Percentiles rank a stretch among this genome's conserved stretches.
Evolutionary conservation across 2,888 invertebrate species (phyloP).

Genomic region (Drosophila mayaguana): DNA sequence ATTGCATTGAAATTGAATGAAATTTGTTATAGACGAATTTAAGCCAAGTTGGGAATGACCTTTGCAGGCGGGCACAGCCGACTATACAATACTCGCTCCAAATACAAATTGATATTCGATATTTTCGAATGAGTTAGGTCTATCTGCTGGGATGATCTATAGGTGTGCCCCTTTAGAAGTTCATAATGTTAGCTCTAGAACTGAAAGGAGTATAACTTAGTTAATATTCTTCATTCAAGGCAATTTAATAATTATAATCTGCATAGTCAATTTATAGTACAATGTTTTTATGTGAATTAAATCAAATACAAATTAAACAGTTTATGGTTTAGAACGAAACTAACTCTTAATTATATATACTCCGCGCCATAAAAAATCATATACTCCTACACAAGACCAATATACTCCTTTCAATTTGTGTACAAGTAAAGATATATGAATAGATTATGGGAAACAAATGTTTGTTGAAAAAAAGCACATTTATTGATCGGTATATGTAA

Average conservation of each 20-base stretch:
- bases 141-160: too few relatives aligned
- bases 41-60: not conserved
- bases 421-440: not conserved
- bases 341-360: too few relatives aligned
- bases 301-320: not conserved
- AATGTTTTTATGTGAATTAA: too few relatives aligned
- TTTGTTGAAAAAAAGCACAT: not conserved
- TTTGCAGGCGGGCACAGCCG: not conserved
- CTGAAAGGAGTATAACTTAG: too few relatives aligned
- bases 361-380: too few relatives aligned
- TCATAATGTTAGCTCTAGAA: too few relatives aligned
- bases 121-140: not conserved
- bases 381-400: not conserved
- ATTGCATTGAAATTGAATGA: not conserved
- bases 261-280: too few relatives aligned
- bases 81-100: not conserved
- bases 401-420: not conserved
- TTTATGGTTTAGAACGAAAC: not conserved
- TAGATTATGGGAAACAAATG: not conserved
- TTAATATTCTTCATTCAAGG: too few relatives aligned
- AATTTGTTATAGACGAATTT: not conserved
- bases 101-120: not conserved
- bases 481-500: not conserved
- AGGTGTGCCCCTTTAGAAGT: too few relatives aligned
- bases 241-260: too few relatives aligned